Conservation (phyloP, 2,113 vertebrate species). For the Antechinus flavipes region DNA sequence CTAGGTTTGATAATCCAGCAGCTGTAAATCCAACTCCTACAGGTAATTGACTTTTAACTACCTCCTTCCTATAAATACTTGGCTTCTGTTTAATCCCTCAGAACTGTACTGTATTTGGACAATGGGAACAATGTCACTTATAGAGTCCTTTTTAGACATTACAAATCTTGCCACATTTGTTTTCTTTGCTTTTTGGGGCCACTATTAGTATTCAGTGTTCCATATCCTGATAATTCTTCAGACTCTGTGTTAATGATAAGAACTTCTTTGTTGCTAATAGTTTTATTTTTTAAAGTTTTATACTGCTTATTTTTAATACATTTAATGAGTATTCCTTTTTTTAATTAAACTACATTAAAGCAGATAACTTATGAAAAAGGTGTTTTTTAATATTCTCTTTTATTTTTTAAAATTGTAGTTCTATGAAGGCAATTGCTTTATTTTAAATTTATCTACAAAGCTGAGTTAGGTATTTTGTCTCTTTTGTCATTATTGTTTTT, state of each 20-base stretch:
- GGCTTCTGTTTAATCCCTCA: slow-evolving; percentile 97
- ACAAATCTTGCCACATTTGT: slow-evolving; percentile 93
- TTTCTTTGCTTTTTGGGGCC: slow-evolving; percentile 90
- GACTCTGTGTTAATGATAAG: slow-evolving; percentile 97
- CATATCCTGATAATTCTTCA: slow-evolving; percentile 91
- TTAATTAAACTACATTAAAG: background rate
- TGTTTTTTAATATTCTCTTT: slow-evolving; percentile 1
- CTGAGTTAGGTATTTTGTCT: background rate
- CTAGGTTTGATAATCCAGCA: slow-evolving; percentile 98
- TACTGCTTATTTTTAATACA: background rate
- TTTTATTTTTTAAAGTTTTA: background rate
- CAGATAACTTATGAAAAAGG: background rate
- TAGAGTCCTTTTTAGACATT: slow-evolving; percentile 93
- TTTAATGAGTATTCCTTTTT: background rate
- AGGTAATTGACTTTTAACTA: slow-evolving; percentile 98
- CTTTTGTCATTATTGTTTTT: slow-evolving; percentile 28
- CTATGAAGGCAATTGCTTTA: background rate
- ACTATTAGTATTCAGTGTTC: slow-evolving; percentile 90
- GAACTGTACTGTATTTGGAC: slow-evolving; percentile 99
- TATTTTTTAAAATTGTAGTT: slow-evolving; percentile 6
- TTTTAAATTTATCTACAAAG: background rate
- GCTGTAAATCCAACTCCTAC: slow-evolving; percentile 94
- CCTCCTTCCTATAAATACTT: slow-evolving; percentile 96
- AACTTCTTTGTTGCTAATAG: slow-evolving; percentile 14
- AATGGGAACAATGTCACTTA: slow-evolving; percentile 98